A percentile compares a stretch with the other conserved stretches of the same genome.
Conservation (phyloP, 2,797 vertebrate genomes). For the Aeoliscus strigatus region DNA sequence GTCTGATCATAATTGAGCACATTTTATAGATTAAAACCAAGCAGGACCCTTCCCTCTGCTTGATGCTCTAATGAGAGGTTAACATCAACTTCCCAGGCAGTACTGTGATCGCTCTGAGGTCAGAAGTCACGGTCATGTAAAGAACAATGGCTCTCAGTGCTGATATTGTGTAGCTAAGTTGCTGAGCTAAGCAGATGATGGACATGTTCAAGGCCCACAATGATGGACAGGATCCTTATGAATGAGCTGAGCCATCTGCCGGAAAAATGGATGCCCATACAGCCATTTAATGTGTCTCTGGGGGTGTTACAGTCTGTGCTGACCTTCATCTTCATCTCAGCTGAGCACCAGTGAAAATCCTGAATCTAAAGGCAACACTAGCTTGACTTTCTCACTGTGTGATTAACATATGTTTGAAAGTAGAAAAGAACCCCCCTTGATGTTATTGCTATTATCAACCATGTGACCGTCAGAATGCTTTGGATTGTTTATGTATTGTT, state of each 20-base stretch:
- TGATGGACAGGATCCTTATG: constrained; percentile 7
- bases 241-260: constrained; percentile 6
- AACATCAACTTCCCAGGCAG: too few species aligned
- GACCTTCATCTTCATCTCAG: too few species aligned
- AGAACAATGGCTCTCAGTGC: constrained; percentile 31
- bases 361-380: neutral
- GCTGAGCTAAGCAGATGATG: too few species aligned
- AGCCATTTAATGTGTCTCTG: too few species aligned
- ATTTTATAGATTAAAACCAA: too few species aligned
- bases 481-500: neutral
- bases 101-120: neutral
- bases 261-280: too few species aligned
- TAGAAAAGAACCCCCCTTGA: neutral
- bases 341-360: neutral
- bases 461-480: neutral
- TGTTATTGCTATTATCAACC: neutral
- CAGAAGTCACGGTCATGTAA: constrained; percentile 13
- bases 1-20: too few species aligned
- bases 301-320: too few species aligned
- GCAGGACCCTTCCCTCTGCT: too few species aligned
- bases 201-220: neutral
- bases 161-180: too few species aligned
- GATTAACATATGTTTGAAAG: neutral
- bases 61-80: too few species aligned
- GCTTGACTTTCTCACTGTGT: neutral